Evolutionary conservation across 2,888 invertebrate species (phyloP).

Genomic region (Dicyrtomina minuta): DNA sequence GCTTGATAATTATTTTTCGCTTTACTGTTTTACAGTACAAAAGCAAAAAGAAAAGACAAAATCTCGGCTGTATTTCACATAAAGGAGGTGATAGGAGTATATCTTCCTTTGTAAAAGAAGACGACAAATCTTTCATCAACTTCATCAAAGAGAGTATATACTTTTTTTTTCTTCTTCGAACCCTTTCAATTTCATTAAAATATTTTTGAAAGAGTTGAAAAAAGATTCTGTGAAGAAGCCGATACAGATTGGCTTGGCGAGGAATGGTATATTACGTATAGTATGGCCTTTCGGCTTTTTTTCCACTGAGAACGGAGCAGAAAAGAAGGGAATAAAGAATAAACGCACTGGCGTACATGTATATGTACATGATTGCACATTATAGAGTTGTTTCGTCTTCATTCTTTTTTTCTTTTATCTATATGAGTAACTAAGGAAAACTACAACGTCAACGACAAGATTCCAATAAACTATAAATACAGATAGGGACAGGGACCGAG

Average conservation of each 20-base stretch:
- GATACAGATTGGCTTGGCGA: not conserved
- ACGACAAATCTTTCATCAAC: not conserved
- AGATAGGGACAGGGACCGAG: too few relatives aligned
- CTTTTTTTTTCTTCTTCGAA: not conserved
- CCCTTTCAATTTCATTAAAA: constrained; percentile 18
- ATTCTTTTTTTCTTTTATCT: too few relatives aligned
- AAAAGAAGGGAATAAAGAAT: too few relatives aligned
- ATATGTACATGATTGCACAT: too few relatives aligned
- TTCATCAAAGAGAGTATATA: constrained; percentile 6
- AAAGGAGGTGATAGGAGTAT: too few relatives aligned
- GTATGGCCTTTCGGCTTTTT: too few relatives aligned
- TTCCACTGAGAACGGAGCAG: too few relatives aligned
- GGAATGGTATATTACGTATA: too few relatives aligned
- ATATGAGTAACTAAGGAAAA: too few relatives aligned
- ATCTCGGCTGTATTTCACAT: not conserved
- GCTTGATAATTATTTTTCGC: constrained; percentile 11
- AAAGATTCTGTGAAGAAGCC: not conserved
- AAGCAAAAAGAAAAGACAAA: not conserved
- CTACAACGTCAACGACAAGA: constrained; percentile 19
- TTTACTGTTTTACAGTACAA: too few relatives aligned
- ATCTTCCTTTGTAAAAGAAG: too few relatives aligned
- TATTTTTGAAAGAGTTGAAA: constrained; percentile 6
- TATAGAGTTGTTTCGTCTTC: constrained; percentile 4
- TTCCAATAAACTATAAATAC: constrained; percentile 23
- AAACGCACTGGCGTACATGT: too few relatives aligned